phyloP scores from a whole-genome alignment of 2,797 vertebrate species.

The Ctenopoma multispine region DNA sequence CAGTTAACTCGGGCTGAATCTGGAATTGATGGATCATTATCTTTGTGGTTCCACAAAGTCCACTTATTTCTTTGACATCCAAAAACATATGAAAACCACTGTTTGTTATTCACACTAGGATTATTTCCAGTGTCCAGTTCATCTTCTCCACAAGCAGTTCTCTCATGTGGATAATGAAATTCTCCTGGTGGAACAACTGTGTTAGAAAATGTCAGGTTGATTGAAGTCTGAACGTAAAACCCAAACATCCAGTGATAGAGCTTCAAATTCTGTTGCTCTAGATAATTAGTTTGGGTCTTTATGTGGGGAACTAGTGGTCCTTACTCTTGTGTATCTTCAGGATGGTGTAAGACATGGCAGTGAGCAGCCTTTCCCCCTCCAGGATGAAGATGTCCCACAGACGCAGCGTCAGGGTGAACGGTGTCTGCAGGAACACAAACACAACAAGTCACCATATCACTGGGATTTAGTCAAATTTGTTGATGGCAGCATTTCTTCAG shows the following conservation, averaged over 20 bases:
- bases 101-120: not conserved
- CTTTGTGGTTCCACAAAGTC: too few species aligned
- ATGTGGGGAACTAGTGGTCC: slow-evolving; percentile 17
- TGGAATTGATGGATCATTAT: too few species aligned
- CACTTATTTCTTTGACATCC: not conserved
- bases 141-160: not conserved
- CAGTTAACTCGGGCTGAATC: too few species aligned
- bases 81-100: not conserved
- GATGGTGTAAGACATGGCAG: slow-evolving; percentile 88
- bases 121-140: not conserved
- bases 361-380: slow-evolving; percentile 88
- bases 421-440: slow-evolving; percentile 80
- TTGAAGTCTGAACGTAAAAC: not conserved
- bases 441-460: slow-evolving; percentile 12
- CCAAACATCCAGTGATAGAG: not conserved
- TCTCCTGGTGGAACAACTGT: not conserved
- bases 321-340: slow-evolving; percentile 91
- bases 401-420: slow-evolving; percentile 88
- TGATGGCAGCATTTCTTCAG: slow-evolving; percentile 11
- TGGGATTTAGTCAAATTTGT: not conserved
- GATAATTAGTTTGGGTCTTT: not conserved
- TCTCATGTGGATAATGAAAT: not conserved
- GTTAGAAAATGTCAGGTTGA: not conserved
- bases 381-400: slow-evolving; percentile 91
- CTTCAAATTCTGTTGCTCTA: too few species aligned